Evolutionary conservation across 30 jellyfish, hydroid and myxozoan genomes (phyloP).

Genomic region (Calvadosia cruxmelitensis): DNA sequence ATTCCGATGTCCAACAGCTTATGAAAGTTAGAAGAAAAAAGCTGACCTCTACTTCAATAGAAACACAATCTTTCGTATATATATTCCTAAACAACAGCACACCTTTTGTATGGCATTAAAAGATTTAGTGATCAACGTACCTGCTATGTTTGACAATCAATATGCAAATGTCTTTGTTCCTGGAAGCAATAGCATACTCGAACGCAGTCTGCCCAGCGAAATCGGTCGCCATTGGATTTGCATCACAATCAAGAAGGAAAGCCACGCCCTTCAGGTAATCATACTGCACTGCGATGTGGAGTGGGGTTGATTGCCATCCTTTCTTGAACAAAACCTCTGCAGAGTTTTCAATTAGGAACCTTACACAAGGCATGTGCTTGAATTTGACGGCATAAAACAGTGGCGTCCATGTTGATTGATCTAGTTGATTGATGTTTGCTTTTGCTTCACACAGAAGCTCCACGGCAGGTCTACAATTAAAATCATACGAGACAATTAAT

Average conservation of each 20-base stretch:
- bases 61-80: no score
- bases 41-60: no score
- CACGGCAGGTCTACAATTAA: neutral
- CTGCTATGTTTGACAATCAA: neutral
- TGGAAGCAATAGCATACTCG: neutral
- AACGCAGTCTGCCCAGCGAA: neutral
- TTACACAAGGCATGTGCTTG: neutral
- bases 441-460: neutral
- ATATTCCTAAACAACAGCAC: no score
- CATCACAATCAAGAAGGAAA: neutral
- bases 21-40: no score
- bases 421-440: neutral
- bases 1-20: no score
- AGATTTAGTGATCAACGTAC: neutral
- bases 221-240: neutral
- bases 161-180: neutral
- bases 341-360: neutral
- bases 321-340: neutral
- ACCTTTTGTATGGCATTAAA: no score
- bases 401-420: neutral
- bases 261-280: neutral
- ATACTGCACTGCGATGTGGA: neutral
- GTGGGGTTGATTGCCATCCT: neutral
- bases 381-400: neutral
- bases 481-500: neutral